Evolutionary conservation across 2,797 vertebrate species (phyloP).

Genomic region (Chanos chanos): DNA sequence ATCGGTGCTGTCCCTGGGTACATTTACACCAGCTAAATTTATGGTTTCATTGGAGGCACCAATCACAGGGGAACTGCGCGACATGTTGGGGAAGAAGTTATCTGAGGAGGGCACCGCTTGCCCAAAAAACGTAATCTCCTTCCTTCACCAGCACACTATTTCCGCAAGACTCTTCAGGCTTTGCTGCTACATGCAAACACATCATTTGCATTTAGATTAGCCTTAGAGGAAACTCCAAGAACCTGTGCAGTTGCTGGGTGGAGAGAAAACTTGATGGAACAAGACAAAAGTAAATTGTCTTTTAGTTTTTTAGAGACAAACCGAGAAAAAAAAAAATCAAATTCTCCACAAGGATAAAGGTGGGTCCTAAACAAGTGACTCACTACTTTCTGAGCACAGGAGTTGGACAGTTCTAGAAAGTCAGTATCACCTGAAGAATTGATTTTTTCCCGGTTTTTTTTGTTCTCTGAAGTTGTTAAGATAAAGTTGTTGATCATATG

Average conservation of each 20-base stretch:
- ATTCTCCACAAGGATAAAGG: constrained; percentile 23
- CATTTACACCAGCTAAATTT: constrained; percentile 40
- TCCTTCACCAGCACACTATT: constrained; percentile 31
- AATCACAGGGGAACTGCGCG: constrained; percentile 44
- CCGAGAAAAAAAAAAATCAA: background rate
- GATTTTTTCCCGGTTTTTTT: too few species aligned
- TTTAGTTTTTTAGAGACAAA: constrained; percentile 27
- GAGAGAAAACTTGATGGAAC: constrained; percentile 49
- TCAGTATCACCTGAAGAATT: too few species aligned
- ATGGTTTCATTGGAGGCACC: constrained; percentile 47
- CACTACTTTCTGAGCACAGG: background rate
- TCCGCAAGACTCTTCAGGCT: constrained; percentile 22
- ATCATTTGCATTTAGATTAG: constrained; percentile 65
- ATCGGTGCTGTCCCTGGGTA: constrained; percentile 30
- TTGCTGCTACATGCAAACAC: constrained; percentile 45
- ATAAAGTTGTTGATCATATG: too few species aligned
- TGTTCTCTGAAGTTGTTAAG: too few species aligned
- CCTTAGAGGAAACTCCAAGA: constrained; percentile 42
- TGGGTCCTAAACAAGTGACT: background rate
- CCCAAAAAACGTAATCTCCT: constrained; percentile 51
- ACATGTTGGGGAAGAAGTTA: constrained; percentile 50
- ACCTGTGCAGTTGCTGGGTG: constrained; percentile 34
- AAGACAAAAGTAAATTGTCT: constrained; percentile 45
- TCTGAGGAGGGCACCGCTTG: constrained; percentile 47
- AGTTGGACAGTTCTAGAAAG: too few species aligned